Conservation (phyloP, 2,113 vertebrate genomes). For the Oxyruncus cristatus region DNA sequence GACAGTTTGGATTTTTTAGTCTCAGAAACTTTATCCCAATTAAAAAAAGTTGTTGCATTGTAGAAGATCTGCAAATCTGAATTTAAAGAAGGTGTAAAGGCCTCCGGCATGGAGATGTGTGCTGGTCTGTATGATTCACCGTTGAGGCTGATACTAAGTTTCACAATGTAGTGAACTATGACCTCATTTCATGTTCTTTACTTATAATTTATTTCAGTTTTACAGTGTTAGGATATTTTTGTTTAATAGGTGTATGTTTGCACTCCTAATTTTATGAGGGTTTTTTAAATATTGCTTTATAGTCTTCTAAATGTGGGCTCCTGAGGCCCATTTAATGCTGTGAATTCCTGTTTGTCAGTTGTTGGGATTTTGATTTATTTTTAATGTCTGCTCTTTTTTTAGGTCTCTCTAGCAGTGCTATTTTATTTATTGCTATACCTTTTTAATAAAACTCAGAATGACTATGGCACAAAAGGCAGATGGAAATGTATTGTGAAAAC, state of each 20-base stretch:
- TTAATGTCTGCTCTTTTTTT: conserved; percentile 67
- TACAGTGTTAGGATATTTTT: conserved; percentile 71
- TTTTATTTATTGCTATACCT: conserved; percentile 77
- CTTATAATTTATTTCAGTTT: conserved; percentile 78
- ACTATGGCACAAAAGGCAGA: conserved; percentile 59
- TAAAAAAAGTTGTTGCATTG: not conserved
- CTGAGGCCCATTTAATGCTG: conserved; percentile 77
- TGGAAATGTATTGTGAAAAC: conserved; percentile 55
- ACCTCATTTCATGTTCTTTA: conserved; percentile 74
- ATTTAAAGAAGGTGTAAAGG: conserved; percentile 16
- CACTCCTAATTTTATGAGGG: conserved; percentile 72
- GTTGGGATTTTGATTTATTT: conserved; percentile 34
- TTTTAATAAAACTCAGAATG: conserved; percentile 48
- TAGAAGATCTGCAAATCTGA: conserved; percentile 3
- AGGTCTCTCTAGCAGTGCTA: conserved; percentile 63
- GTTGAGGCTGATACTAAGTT: conserved; percentile 51
- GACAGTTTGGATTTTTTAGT: not conserved
- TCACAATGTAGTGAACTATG: conserved; percentile 62
- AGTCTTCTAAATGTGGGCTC: conserved; percentile 43
- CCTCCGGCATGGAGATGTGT: conserved; percentile 19
- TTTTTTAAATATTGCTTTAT: conserved; percentile 64
- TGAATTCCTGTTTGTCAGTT: conserved; percentile 77
- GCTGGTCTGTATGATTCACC: conserved; percentile 19
- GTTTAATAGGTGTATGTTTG: conserved; percentile 72
- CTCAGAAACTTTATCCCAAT: conserved; percentile 23